Evolutionary conservation across 1,140 invertebrate genomes (phyloP), one percentile per base, ranked within the genome.

Genomic region (Meloidogyne exigua): DNA sequence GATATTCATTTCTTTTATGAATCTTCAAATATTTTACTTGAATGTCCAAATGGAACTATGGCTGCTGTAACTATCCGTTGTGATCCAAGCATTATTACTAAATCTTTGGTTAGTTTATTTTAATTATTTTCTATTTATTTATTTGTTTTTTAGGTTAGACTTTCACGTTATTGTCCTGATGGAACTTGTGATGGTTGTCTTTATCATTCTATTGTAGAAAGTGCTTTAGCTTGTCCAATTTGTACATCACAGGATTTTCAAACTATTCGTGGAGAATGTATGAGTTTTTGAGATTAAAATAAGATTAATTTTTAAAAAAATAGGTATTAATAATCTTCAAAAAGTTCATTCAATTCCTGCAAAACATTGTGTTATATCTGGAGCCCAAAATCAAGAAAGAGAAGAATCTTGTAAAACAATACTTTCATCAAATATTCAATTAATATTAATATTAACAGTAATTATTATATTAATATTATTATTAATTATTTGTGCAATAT

Each of bases 101-200:
- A 79, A 10, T 70, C 76, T 7, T 32, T 79, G 57, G 76, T 79
- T 44, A 4, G 1, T 77, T 70, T 26, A 18, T 44, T n/a, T 77
- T 32, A 3, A 32, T 32, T 32, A 32, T 32, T 74, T 77, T 18
- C 5, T 77, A 39, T 77, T n/a, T 3, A 71, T 71, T 44, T 10
- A 3, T 75, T 15, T 36, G 1, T 78, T 64, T 70, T 82, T 26
- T 39, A 80, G 80, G 81, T 42, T 77, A 82, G 64, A 80, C 66
- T 90, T 42, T 91, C 91, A 5, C 85, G 88, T 4, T 88, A 89
- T 39, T 91, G 91, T 84, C 88, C 90, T 0, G 90, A 91, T 85
- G 91, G 90, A 4, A 92, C 91, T 2, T 91, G 91, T 83, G 90
- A 91, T 84, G 91, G 91, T 3, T 91, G 91, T 82, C 89, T 88